Conservation (phyloP, 2,113 vertebrate genomes). For the Euleptes europaea region DNA sequence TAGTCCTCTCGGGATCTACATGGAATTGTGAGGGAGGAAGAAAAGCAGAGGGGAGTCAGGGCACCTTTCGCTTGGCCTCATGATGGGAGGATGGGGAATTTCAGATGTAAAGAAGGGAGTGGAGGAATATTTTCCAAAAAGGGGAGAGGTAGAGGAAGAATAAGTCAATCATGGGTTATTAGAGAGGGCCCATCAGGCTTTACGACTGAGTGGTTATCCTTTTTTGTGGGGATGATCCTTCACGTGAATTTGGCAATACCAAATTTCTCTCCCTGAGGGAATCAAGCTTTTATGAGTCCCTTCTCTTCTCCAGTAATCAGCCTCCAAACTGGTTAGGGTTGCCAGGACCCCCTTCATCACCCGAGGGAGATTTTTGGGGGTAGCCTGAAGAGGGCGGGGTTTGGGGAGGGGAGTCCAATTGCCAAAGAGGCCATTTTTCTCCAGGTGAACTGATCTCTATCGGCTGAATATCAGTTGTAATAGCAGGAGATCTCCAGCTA, state of each 20-base stretch:
- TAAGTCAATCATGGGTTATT: neutral
- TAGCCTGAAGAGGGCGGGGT: no score
- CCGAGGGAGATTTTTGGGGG: no score
- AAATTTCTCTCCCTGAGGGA: neutral
- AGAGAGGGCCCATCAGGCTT: neutral
- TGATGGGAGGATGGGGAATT: neutral
- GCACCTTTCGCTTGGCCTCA: neutral
- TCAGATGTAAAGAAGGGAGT: neutral
- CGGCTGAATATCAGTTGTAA: no score
- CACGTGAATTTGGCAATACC: neutral
- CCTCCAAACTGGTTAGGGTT: neutral
- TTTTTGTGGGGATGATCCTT: neutral
- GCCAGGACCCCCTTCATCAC: no score
- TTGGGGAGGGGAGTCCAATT: no score
- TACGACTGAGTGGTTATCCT: neutral
- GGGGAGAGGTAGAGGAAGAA: neutral
- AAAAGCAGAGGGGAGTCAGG: conserved; percentile 39
- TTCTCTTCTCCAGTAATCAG: neutral
- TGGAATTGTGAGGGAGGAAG: conserved; percentile 36
- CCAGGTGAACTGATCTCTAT: no score
- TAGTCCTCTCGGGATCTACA: conserved; percentile 91
- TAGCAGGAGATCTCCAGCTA: no score
- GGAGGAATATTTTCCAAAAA: neutral
- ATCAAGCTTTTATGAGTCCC: neutral
- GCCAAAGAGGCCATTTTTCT: no score